phyloP scores from a whole-genome alignment of 2,113 vertebrate genomes.

The Periophthalmodon schlosseri region DNA sequence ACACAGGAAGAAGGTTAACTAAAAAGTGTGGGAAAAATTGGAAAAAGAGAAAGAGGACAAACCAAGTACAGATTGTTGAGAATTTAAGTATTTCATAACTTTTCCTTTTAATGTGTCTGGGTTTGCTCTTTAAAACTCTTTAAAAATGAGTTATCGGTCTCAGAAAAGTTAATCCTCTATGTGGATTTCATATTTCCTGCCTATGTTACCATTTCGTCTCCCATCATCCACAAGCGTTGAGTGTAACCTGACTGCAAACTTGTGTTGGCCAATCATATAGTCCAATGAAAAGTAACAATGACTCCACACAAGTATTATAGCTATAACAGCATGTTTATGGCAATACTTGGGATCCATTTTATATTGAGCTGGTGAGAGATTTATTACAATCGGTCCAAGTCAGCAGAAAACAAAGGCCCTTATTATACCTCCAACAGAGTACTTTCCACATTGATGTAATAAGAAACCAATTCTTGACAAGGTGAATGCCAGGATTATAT shows the following conservation, averaged over 20 bases:
- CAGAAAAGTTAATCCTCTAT: no score
- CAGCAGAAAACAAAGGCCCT: neutral
- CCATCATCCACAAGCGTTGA: no score
- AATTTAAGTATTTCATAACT: neutral
- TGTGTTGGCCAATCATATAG: no score
- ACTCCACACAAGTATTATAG: neutral
- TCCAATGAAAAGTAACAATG: neutral
- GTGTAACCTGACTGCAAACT: no score
- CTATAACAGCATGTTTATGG: neutral
- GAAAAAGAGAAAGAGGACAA: slow-evolving; percentile 15
- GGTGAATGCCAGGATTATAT: slow-evolving; percentile 14
- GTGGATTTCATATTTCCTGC: no score
- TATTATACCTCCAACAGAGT: slow-evolving; percentile 6
- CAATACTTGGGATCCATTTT: neutral
- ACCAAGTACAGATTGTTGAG: neutral
- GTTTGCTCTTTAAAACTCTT: no score
- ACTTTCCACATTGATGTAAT: slow-evolving; percentile 11
- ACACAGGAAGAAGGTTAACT: slow-evolving; percentile 36
- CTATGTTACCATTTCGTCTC: no score
- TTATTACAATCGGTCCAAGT: slow-evolving; percentile 33
- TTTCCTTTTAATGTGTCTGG: neutral
- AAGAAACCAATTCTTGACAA: slow-evolving; percentile 7
- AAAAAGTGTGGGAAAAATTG: slow-evolving; percentile 27
- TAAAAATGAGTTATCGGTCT: no score
- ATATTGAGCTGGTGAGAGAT: neutral